These are phyloP conservation scores for Myocastor coypus DNA, from an alignment of 2,113 vertebrate species.

Conservation along the genomic window DNA sequence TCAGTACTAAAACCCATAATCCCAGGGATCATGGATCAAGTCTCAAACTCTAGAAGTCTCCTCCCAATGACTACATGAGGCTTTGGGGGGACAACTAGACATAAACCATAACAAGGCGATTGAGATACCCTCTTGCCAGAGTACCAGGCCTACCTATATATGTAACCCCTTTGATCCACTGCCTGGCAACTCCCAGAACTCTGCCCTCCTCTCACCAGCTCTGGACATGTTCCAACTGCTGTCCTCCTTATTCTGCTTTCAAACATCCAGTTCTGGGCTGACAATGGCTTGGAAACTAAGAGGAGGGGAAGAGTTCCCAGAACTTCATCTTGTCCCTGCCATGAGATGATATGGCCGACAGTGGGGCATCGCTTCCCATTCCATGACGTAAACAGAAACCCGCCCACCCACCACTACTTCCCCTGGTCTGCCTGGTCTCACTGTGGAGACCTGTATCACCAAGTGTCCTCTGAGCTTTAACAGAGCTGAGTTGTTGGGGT, in stretches of 20 bases:
- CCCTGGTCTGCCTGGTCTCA: too few relatives aligned
- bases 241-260: neutral
- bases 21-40: too few relatives aligned
- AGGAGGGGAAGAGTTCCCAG: neutral
- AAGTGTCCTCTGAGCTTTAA: neutral
- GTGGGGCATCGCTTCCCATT: neutral
- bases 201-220: fast-evolving
- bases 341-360: fast-evolving
- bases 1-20: too few relatives aligned
- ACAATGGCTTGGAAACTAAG: neutral
- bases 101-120: too few relatives aligned
- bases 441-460: neutral
- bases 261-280: neutral
- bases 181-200: neutral
- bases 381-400: neutral
- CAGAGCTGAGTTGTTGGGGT: too few relatives aligned
- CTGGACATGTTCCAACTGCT: neutral
- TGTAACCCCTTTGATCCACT: neutral
- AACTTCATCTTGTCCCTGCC: fast-evolving
- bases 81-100: too few relatives aligned
- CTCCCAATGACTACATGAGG: too few relatives aligned
- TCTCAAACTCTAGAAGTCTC: too few relatives aligned
- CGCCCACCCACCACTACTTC: too few relatives aligned
- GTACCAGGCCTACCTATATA: neutral
- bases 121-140: neutral